Conservation (phyloP, 2,888 invertebrate species). For the Caenorhabditis japonica region DNA sequence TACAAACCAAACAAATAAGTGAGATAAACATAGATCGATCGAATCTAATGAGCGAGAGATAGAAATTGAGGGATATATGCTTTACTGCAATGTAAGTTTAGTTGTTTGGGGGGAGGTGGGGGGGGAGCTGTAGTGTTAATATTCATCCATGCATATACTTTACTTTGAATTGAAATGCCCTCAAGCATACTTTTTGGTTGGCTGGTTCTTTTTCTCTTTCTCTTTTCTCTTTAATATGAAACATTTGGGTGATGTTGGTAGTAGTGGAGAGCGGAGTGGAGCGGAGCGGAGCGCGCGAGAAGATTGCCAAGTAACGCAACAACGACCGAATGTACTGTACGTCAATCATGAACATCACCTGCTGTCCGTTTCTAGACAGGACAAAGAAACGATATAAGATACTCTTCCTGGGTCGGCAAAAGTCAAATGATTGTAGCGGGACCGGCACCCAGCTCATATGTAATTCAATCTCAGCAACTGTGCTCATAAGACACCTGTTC, state of each 20-base stretch:
- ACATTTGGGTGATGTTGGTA: too few relatives aligned
- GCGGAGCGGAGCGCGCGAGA: background rate
- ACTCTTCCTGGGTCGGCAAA: conserved; percentile 26
- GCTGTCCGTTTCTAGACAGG: conserved; percentile 29
- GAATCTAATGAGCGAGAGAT: background rate
- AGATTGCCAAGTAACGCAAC: conserved; percentile 5
- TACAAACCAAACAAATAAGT: conserved; percentile 54
- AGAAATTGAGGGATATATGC: conserved; percentile 4
- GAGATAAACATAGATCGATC: conserved; percentile 46
- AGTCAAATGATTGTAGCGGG: conserved; percentile 27
- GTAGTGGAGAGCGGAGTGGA: background rate
- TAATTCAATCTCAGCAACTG: conserved; percentile 25
- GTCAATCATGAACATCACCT: conserved; percentile 50
- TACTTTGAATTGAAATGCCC: conserved; percentile 47
- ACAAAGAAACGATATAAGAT: conserved; percentile 52
- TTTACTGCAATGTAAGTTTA: conserved; percentile 28
- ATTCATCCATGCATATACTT: conserved; percentile 45
- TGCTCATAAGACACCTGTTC: conserved; percentile 43
- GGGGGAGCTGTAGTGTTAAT: conserved; percentile 24
- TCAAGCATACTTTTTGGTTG: conserved; percentile 45
- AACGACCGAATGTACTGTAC: conserved; percentile 8
- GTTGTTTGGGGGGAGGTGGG: conserved; percentile 2
- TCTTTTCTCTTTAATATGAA: conserved; percentile 12
- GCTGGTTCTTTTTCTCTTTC: conserved; percentile 7
- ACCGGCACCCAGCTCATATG: too few relatives aligned